Evolutionary conservation across 2,797 vertebrate genomes (phyloP).

Genomic region (Miichthys miiuy): DNA sequence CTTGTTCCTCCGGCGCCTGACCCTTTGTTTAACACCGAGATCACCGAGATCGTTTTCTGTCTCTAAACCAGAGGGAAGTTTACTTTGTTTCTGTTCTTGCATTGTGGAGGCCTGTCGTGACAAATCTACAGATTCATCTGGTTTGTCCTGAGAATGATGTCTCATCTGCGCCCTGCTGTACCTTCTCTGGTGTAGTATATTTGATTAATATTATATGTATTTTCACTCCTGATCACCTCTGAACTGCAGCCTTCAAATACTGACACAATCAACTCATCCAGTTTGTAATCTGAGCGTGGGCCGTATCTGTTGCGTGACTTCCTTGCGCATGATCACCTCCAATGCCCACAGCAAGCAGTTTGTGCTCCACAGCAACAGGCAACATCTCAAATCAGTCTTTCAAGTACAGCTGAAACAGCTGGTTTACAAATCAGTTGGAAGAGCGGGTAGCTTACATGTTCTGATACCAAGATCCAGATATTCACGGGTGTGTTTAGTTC

Average conservation of each 20-base stretch:
- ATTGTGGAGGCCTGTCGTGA: background rate
- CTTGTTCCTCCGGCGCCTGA: constrained; percentile 8
- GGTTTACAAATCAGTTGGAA: background rate
- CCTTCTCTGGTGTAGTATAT: too few relatives aligned
- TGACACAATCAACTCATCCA: background rate
- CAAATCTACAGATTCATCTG: too few relatives aligned
- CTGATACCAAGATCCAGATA: background rate
- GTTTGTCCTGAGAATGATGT: background rate
- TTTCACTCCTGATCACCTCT: background rate
- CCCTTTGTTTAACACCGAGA: constrained; percentile 1
- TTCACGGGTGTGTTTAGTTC: background rate
- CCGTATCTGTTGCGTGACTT: too few relatives aligned
- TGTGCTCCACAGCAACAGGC: background rate
- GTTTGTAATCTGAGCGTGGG: background rate
- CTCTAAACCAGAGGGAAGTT: background rate
- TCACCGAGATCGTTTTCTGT: background rate
- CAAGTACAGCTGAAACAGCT: background rate
- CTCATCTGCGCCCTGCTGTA: background rate
- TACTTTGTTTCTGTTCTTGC: background rate
- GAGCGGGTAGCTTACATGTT: background rate
- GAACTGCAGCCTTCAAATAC: background rate
- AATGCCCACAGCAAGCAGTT: background rate
- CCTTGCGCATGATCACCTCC: background rate
- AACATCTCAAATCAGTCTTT: too few relatives aligned
- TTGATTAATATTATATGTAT: background rate